Conservation (phyloP, 2,888 invertebrate genomes). For the Labia minor region DNA sequence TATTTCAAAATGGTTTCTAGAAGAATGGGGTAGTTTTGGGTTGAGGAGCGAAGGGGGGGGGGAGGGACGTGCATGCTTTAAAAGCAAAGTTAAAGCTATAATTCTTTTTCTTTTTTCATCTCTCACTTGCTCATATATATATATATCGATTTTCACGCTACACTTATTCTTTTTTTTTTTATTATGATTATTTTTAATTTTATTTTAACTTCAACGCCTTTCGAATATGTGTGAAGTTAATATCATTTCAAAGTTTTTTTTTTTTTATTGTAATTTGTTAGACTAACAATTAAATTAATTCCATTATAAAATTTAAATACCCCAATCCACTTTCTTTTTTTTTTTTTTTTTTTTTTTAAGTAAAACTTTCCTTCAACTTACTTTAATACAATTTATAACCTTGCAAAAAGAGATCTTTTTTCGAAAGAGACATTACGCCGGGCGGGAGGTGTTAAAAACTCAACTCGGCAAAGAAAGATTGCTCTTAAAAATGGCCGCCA, state of each 20-base stretch:
- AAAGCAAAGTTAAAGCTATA: not conserved
- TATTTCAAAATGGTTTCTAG: not conserved
- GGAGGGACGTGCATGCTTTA: not conserved
- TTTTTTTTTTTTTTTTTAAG: not conserved
- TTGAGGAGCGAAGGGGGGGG: not conserved
- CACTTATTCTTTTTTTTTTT: not conserved
- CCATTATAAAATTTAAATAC: slow-evolving; percentile 7
- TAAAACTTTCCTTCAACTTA: slow-evolving; percentile 1
- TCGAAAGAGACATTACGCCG: slow-evolving; percentile 1
- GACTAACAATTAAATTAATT: slow-evolving; percentile 13
- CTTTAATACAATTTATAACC: slow-evolving; percentile 7
- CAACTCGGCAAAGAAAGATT: not conserved
- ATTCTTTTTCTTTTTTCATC: not conserved
- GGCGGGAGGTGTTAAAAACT: not conserved
- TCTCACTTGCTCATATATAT: not conserved
- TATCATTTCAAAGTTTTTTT: slow-evolving; percentile 1
- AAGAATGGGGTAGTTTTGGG: not conserved
- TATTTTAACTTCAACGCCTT: not conserved
- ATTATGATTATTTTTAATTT: too few relatives aligned
- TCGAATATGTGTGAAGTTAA: not conserved
- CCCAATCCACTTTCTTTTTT: not conserved
- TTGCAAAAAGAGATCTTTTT: not conserved
- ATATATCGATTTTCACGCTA: not conserved
- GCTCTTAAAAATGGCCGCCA: too few relatives aligned
- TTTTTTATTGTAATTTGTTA: not conserved